A percentile compares a stretch with the other conserved stretches of the same genome.
phyloP scores from a whole-genome alignment of 2,113 vertebrate species.

The Pomatostomus ruficeps region DNA sequence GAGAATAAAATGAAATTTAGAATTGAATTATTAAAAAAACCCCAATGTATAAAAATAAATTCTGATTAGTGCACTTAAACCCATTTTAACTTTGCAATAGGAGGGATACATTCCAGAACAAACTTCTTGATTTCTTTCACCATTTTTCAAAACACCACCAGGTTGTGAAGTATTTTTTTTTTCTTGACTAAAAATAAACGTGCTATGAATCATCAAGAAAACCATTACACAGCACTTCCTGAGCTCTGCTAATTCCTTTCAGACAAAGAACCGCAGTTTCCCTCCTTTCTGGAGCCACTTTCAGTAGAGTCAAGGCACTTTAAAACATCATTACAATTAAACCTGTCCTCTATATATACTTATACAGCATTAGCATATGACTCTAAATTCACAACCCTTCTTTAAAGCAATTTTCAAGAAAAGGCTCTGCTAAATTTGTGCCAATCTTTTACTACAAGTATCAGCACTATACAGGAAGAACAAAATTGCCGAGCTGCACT shows the following conservation, averaged over 20 bases:
- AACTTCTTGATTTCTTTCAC: neutral
- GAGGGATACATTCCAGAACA: neutral
- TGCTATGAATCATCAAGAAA: constrained; percentile 11
- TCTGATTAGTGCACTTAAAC: neutral
- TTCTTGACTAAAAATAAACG: neutral
- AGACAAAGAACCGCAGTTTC: neutral
- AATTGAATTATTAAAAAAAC: neutral
- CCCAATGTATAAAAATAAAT: neutral
- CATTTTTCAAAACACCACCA: neutral
- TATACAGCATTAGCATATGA: neutral
- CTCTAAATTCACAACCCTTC: neutral
- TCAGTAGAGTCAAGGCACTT: neutral
- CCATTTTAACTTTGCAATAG: neutral
- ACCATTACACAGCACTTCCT: neutral
- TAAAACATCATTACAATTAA: neutral
- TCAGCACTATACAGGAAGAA: neutral
- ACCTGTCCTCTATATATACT: neutral
- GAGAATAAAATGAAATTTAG: neutral
- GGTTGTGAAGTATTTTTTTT: neutral
- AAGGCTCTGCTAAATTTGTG: neutral
- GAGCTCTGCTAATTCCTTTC: neutral
- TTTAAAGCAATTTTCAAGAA: neutral
- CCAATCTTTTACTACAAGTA: neutral
- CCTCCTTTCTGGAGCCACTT: neutral
- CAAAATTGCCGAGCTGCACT: neutral